Base-by-base conservation (phyloP, 2,113 vertebrate genomes). In the Ornithorhynchus anatinus region DNA sequence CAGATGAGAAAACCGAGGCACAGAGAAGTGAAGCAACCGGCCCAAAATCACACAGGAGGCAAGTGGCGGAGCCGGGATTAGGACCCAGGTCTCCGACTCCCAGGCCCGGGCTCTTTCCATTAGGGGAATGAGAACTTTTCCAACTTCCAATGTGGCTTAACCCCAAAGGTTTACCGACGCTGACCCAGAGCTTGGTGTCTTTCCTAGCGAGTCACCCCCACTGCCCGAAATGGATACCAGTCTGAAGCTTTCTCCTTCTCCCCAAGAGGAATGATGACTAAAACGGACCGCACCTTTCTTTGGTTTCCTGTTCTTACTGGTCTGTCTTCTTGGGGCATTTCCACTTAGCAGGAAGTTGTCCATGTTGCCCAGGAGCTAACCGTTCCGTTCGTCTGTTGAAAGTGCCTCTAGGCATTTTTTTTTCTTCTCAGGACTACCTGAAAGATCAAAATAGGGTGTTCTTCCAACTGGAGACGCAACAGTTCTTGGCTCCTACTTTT, bases 261-360 rank as follows among this genome's bases (percentile, higher is more conserved):
- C 3, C 47, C 44, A 22, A 76, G 32, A 39, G 19, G 37, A 6
- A 2, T 16, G 16, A 31, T 25, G 58, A n/a, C 31, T 32, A 62
- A n/a, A 69, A 48, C 39, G 51, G 44, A 66, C 68, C 6, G 27
- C 53, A 85, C 85, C 85, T 87, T 67, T 87, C 27, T 75, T 69
- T 16, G 81, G 0, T 59, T 39, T 72, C 31, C 2, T 35, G 17
- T 7, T 3, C 10, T 2, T 13, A 42, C 47, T 76, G 29, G 25
- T 10, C 12, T 8, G 2, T 47, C 33, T 42, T 44, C 14, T 25
- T 20, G 15, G 2, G 1, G 3, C 16, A 27, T 36, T n/a, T 1
- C 47, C 15, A 16, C 44, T 65, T 6, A 10, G 37, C 4, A 8
- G 1, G 0, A 7, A 3, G 51, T 6, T 19, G 39, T 44, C 44